Conservation (phyloP, 2,888 invertebrate genomes). For the Orthonevra nobilis region DNA sequence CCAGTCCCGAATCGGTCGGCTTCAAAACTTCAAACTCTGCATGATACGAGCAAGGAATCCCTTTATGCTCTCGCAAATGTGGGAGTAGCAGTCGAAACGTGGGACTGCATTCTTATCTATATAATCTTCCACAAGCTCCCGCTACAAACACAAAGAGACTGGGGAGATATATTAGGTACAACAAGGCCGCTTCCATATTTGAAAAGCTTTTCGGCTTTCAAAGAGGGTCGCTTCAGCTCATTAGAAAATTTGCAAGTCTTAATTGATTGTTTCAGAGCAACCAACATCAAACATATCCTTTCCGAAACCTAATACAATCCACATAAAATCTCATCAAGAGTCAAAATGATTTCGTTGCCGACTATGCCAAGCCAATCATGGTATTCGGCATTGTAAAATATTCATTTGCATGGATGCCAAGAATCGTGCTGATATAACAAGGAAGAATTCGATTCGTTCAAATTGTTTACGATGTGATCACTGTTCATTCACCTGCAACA, state of each 20-base stretch:
- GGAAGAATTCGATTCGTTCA: neutral
- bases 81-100: neutral
- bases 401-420: neutral
- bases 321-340: no score
- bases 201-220: slow-evolving; percentile 17
- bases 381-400: neutral
- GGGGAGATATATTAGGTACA: slow-evolving; percentile 7
- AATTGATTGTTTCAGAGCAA: neutral
- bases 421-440: neutral
- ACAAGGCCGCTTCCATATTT: slow-evolving; percentile 11
- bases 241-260: neutral
- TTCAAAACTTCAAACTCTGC: neutral
- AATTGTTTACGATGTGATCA: neutral
- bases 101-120: neutral
- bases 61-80: slow-evolving; percentile 11
- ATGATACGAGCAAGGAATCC: slow-evolving; percentile 15
- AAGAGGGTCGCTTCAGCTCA: slow-evolving; percentile 5
- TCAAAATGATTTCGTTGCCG: neutral
- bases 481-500: neutral
- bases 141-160: slow-evolving; percentile 1
- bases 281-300: neutral
- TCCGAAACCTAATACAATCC: neutral
- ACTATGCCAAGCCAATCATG: neutral
- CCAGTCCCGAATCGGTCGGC: slow-evolving; percentile 10
- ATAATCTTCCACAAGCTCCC: slow-evolving; percentile 2